Evolutionary conservation across 2,113 vertebrate species (phyloP).

Genomic region (Tricholaema leucomelas): DNA sequence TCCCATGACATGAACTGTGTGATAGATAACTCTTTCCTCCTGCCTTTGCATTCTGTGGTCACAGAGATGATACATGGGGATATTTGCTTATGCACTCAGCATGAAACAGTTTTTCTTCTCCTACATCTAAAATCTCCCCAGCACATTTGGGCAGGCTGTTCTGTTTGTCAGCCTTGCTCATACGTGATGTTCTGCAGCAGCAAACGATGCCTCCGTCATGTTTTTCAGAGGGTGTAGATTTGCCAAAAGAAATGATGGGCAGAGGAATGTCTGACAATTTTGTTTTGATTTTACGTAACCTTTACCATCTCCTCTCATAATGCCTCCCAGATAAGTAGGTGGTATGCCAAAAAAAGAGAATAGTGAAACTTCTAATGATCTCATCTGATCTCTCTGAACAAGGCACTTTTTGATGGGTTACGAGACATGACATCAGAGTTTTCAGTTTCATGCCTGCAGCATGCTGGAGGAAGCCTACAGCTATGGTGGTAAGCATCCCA

Average conservation of each 20-base stretch:
- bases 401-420: conserved; percentile 57
- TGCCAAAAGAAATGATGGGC: conserved; percentile 8
- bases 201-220: not conserved
- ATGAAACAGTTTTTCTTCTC: not conserved
- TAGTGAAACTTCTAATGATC: conserved; percentile 44
- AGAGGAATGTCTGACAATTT: conserved; percentile 11
- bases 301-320: conserved; percentile 1
- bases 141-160: not conserved
- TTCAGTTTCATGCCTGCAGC: conserved; percentile 40
- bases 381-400: conserved; percentile 59
- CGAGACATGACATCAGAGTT: conserved; percentile 64
- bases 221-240: not conserved
- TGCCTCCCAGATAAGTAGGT: conserved; percentile 48
- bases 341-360: conserved; percentile 32
- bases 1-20: not conserved
- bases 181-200: not conserved
- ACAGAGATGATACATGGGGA: not conserved
- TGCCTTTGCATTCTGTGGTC: not conserved
- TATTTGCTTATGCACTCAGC: not conserved
- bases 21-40: not conserved
- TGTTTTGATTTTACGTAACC: conserved; percentile 11
- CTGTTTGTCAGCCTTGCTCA: not conserved
- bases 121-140: not conserved
- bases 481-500: not conserved
- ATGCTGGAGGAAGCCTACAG: conserved; percentile 6